These are phyloP conservation scores for Temnopleurus reevesii DNA, from an alignment of 53 echinoderm and acorn worm species.

Conservation along the genomic window DNA sequence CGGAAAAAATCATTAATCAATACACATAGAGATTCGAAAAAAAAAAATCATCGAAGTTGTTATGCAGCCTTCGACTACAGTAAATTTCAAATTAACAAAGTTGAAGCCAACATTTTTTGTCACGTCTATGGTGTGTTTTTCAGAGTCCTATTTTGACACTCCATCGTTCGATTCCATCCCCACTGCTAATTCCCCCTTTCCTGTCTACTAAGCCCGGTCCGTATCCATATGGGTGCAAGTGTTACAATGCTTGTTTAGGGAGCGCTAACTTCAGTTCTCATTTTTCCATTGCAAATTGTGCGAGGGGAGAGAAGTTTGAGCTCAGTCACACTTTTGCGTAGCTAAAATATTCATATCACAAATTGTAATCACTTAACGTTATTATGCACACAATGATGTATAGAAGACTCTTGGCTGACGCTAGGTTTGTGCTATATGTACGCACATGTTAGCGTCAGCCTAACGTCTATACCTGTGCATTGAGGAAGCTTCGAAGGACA, in stretches of 20 bases:
- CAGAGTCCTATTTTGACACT: constrained; percentile 46
- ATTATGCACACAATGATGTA: no score
- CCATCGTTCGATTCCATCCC: constrained; percentile 1
- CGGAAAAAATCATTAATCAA: no score
- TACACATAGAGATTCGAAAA: no score
- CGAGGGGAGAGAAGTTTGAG: not conserved
- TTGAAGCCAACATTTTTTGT: constrained; percentile 8
- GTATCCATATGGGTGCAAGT: constrained; percentile 35
- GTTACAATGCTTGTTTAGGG: constrained; percentile 22
- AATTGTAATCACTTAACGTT: no score
- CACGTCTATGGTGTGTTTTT: constrained; percentile 33
- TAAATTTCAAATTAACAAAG: not conserved
- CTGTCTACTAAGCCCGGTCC: constrained; percentile 47
- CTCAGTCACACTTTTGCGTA: no score
- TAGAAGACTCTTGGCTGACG: no score
- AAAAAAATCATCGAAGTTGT: no score
- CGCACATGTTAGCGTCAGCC: no score
- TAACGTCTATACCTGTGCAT: no score
- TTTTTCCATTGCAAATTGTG: not conserved
- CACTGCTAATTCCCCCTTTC: constrained; percentile 38
- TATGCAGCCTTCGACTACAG: not conserved
- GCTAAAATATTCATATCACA: no score
- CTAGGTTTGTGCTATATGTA: no score
- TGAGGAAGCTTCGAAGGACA: no score
- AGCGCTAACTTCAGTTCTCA: constrained; percentile 35